Evolutionary conservation across 1,140 invertebrate species (phyloP), one percentile per base, ranked within the genome.

Genomic region (Neodiprion lecontei): DNA sequence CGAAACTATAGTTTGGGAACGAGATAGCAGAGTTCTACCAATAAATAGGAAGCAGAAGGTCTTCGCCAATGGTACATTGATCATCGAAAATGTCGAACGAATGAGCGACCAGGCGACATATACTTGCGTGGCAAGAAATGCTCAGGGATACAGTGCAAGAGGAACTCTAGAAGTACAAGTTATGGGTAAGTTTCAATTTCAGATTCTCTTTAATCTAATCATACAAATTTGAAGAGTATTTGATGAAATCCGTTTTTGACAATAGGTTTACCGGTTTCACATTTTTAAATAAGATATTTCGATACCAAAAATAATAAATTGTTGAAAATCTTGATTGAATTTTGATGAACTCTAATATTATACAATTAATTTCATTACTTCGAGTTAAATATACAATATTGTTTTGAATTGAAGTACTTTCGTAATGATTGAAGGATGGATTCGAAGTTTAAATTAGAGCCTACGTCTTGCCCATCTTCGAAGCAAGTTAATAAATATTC

Each of bases 1-100:
- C 78, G 95, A 97, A 79, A 94, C 94, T 65, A 96, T 98, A 79
- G 94, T 95, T 12, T 99, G 97, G 97, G 96, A 97, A 88, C 92
- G 96, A 88, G 96, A 92, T 80, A 90, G 84, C 78, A 90, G 95
- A 67, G 91, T 94, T 9, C 89, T 99, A 68, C 97, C 97, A 69
- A 97, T 97, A 85, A 98, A 98, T 86, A 93, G 97, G 80, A 96
- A 98, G 81, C 97, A 99, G 83, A 96, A 96, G 82, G 96, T 98
- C 17, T 97, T 96, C 88, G 93, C 94, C 47, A 98, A 98, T 83
- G 97, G 97, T 69, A 98, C 96, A 0, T 91, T 99, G 1, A 95
- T 97, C 70, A 97, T 99, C 79, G 94, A 96, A 85, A 97, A 97
- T 84, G 96, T 99, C 1, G 96, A 98, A 87, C 91, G 96, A 48